A percentile compares a stretch with the other conserved stretches of the same genome.
These are phyloP conservation scores for Terrapene triunguis DNA, from an alignment of 2,113 vertebrate genomes.

Conservation along the genomic window DNA sequence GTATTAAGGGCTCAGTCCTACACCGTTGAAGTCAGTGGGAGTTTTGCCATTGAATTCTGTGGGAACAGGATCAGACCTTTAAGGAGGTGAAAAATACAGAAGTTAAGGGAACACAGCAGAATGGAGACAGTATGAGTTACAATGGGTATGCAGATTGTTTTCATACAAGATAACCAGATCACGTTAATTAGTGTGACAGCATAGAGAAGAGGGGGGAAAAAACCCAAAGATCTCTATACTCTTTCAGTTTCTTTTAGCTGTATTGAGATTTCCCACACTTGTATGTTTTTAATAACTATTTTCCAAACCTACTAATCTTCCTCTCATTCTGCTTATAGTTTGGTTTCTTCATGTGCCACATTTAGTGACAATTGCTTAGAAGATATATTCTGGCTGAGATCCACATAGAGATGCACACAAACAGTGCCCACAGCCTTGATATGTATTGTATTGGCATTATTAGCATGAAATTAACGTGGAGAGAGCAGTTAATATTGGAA, in stretches of 20 bases:
- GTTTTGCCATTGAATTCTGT: not conserved
- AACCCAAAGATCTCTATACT: not conserved
- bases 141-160: not conserved
- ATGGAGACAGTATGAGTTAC: not conserved
- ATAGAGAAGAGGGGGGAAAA: not conserved
- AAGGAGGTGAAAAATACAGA: not conserved
- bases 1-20: not conserved
- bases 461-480: fast-evolving
- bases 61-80: not conserved
- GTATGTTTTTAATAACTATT: not conserved
- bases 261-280: not conserved
- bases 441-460: not conserved
- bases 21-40: not conserved
- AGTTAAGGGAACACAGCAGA: not conserved
- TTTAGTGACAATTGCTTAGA: not conserved
- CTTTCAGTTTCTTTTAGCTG: not conserved
- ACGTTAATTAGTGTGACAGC: not conserved
- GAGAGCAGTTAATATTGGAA: not conserved
- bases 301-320: not conserved
- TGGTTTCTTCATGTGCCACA: not conserved
- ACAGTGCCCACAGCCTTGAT: not conserved
- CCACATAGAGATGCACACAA: not conserved
- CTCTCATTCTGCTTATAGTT: not conserved
- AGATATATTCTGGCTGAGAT: not conserved
- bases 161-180: not conserved